Base-by-base conservation (phyloP, 2,113 vertebrate species). In the Pachypanchax playfairii region DNA sequence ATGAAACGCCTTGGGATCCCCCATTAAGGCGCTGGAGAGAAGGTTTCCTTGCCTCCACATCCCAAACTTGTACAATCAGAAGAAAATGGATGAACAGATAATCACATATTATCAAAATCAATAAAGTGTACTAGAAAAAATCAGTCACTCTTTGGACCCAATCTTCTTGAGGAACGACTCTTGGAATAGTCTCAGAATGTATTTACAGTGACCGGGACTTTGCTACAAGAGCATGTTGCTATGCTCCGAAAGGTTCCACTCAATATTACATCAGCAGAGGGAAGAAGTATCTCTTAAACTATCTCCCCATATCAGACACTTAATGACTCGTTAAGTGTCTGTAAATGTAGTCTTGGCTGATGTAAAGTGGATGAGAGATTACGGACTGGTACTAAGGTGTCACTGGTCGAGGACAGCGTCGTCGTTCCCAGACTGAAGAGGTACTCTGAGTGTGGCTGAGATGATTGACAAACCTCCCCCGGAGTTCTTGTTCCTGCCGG, bases 381-480 rank as follows among this genome's bases (percentile, higher is more conserved):
- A 31, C 29, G 52, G 5, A 1, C 50, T 28, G 6, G 2, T 51
- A 46, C 31, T 62, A 57, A 39, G 54, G n/a, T 18, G 28, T 26
- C 13, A 5, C 24, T 17, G 11, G 5, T 57, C 14, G 31, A 29
- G 6, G 18, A 22, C 4, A 36, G 12, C 6, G 1, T 21, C 22
- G 29, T 18, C 51, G 15, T 10, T 46, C 18, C 26, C 38, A 33
- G 4, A 42, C 21, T 33, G 11, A 47, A 68, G 11, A 13, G 2
- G 1, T 57, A 48, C 38, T 54, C 26, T 61, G 26, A 70, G 28
- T 44, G 22, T 21, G 6, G 17, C 14, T n/a, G 14, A 69, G 50
- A 26, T 76, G 24, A 73, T 44, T 64, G 68, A 65, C 60, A 20
- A 67, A 43, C 33, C 25, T 49, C 36, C 13, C 33, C 33, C 4